phyloP scores from a whole-genome alignment of 2,113 vertebrate species.

The Ochotona curzoniae region DNA sequence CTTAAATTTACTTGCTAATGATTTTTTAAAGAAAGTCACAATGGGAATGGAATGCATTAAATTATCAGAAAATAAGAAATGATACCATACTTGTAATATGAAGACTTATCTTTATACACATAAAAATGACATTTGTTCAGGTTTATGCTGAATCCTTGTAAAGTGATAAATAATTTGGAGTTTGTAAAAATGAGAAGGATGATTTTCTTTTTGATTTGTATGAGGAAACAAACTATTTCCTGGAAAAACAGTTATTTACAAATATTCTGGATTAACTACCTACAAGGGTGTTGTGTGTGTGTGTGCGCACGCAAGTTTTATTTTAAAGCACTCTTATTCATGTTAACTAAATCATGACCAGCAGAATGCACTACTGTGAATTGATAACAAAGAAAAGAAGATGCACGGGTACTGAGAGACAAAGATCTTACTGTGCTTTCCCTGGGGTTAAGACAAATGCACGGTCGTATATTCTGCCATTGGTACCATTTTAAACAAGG shows the following conservation, averaged over 20 bases:
- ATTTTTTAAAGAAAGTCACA: conserved; percentile 17
- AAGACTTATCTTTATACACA: neutral
- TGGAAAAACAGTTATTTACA: conserved; percentile 41
- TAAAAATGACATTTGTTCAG: neutral
- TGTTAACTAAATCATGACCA: neutral
- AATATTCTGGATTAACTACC: neutral
- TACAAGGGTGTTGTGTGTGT: neutral
- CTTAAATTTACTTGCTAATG: neutral
- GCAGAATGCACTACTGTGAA: neutral
- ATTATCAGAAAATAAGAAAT: neutral
- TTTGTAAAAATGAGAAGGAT: neutral
- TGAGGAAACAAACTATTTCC: conserved; percentile 15
- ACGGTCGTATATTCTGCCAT: neutral
- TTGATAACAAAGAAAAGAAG: neutral
- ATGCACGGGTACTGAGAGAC: neutral
- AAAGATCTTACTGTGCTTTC: neutral
- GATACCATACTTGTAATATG: neutral
- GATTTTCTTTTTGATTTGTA: conserved; percentile 20
- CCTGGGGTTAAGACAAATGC: neutral
- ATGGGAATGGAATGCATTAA: neutral
- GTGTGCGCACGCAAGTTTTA: neutral
- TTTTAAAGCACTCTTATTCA: neutral
- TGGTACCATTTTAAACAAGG: conserved; percentile 8
- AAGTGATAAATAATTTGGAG: conserved; percentile 17
- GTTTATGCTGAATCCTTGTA: neutral